These are phyloP conservation scores for Euplexia lucipara DNA, from an alignment of 2,888 invertebrate genomes.

Conservation along the genomic window DNA sequence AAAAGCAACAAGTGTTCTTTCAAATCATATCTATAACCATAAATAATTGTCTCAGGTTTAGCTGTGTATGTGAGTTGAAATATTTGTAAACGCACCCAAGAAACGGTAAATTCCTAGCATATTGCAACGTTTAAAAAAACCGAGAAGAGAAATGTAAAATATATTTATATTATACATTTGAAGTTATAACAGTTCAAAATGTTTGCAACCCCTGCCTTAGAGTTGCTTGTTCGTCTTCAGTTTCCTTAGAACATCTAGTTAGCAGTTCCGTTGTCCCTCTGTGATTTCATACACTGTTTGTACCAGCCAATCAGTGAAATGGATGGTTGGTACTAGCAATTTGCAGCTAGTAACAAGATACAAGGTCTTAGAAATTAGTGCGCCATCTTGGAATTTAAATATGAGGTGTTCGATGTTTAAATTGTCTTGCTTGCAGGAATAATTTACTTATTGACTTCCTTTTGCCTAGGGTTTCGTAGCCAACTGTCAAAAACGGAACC, in stretches of 20 bases:
- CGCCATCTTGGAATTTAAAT: conserved; percentile 44
- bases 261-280: conserved; percentile 14
- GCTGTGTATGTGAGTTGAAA: too few relatives aligned
- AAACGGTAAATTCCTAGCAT: too few relatives aligned
- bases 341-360: conserved; percentile 40
- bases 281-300: conserved; percentile 33
- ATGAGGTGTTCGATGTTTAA: conserved; percentile 12
- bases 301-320: conserved; percentile 46
- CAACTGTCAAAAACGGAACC: too few relatives aligned
- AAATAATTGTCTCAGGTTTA: too few relatives aligned
- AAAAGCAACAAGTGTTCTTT: too few relatives aligned
- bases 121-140: too few relatives aligned
- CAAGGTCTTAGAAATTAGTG: conserved; percentile 28
- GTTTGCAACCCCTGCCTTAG: conserved; percentile 18
- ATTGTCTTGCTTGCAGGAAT: conserved; percentile 8
- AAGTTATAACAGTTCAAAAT: too few relatives aligned
- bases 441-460: neutral
- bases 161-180: too few relatives aligned
- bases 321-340: conserved; percentile 42
- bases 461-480: neutral
- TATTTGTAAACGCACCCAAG: too few relatives aligned
- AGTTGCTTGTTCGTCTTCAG: conserved; percentile 6
- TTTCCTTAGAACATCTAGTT: conserved; percentile 25
- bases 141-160: too few relatives aligned
- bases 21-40: too few relatives aligned